These are phyloP conservation scores for Drosophila fulvimacula DNA, from an alignment of 2,888 invertebrate species.

Conservation along the genomic window DNA sequence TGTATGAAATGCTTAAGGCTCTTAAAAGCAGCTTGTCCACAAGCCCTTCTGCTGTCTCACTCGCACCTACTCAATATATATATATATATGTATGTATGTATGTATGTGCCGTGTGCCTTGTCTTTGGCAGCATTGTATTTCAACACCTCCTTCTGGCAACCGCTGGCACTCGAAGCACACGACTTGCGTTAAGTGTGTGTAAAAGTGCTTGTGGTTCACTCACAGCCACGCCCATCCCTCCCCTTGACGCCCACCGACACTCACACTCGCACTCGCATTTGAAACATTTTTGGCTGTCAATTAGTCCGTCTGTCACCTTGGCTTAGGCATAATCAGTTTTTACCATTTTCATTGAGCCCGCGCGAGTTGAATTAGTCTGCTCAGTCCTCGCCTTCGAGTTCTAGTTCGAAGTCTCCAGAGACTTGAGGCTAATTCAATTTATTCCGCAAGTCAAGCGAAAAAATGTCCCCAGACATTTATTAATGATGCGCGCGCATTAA, in stretches of 20 bases:
- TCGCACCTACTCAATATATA: neutral
- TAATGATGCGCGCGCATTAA: slow-evolving; percentile 82
- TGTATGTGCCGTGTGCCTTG: neutral
- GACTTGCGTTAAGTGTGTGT: slow-evolving; percentile 75
- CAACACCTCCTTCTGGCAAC: slow-evolving; percentile 37
- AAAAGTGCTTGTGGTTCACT: slow-evolving; percentile 60
- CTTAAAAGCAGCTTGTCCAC: slow-evolving; percentile 81
- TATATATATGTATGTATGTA: neutral
- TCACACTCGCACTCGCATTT: slow-evolving; percentile 29
- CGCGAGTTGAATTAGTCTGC: slow-evolving; percentile 24
- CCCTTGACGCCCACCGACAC: neutral
- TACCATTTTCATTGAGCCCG: slow-evolving; percentile 5
- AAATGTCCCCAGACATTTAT: slow-evolving; percentile 76
- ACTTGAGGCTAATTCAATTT: slow-evolving; percentile 61
- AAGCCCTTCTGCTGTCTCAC: slow-evolving; percentile 41
- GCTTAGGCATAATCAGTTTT: slow-evolving; percentile 56
- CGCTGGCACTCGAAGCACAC: neutral
- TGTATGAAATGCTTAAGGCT: slow-evolving; percentile 70
- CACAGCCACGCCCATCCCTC: neutral
- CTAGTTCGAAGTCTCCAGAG: slow-evolving; percentile 17
- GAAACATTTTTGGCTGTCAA: slow-evolving; percentile 2
- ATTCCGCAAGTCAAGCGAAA: slow-evolving; percentile 58
- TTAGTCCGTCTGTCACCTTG: slow-evolving; percentile 27
- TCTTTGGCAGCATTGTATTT: slow-evolving; percentile 52
- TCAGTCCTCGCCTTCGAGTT: slow-evolving; percentile 16